Percentiles rank a stretch among this genome's conserved stretches.
These are phyloP conservation scores for Saguinus imperator DNA, from an alignment of 2,113 vertebrate genomes.

Conservation along the genomic window DNA sequence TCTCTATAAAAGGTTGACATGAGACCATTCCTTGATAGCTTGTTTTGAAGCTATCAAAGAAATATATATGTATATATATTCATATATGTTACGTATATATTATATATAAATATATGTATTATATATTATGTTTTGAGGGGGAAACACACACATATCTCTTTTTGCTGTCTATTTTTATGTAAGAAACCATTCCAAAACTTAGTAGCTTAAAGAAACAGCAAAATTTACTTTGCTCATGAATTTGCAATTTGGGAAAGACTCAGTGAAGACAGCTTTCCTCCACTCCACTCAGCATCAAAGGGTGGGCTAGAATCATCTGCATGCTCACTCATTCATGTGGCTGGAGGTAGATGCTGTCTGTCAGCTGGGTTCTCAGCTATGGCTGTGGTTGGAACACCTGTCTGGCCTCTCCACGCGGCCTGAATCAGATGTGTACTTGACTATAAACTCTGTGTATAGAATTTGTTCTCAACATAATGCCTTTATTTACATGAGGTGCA, in stretches of 20 bases:
- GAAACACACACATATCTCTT: background rate
- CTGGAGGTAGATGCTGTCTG: background rate
- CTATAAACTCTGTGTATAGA: too few species aligned
- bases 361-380: background rate
- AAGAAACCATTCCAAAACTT: background rate
- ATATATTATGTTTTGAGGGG: background rate
- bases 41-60: background rate
- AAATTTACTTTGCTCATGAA: constrained; percentile 21
- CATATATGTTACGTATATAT: background rate
- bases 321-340: background rate
- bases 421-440: too few species aligned
- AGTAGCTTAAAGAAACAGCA: background rate
- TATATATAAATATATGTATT: background rate
- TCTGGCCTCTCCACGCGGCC: background rate
- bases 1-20: background rate
- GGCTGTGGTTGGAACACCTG: background rate
- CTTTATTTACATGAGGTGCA: background rate
- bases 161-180: background rate
- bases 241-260: background rate
- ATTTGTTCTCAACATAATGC: background rate
- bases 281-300: background rate
- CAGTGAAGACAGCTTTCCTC: background rate
- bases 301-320: background rate
- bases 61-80: background rate
- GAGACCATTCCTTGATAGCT: background rate